Base-by-base conservation (phyloP, 2,797 vertebrate genomes). In the Ctenochaetus hawaiiensis region DNA sequence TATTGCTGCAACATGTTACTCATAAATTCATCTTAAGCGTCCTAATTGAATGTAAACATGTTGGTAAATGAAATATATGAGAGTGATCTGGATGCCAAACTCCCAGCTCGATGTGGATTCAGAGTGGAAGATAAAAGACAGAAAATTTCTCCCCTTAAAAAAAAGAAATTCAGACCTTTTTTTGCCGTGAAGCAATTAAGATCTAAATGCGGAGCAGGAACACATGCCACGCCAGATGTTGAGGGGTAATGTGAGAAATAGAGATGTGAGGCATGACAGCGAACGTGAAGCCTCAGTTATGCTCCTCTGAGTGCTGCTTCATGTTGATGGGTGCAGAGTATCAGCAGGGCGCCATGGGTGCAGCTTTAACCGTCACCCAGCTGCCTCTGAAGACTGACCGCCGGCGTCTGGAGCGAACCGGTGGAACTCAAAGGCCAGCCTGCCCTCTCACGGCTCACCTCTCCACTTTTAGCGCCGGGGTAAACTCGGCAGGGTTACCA, bases 141-240 rank as follows among this genome's bases (percentile, higher is more conserved):
- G 37, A 68, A 7, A 65, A 39, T 49, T 41, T 37, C 60, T 68
- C 57, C 30, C 34, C 6, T 34, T 7, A 30, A 34, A 34, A 12
- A 72, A 72, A 43, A 63, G 51, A 22, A 44, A 78, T 59, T 62
- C 49, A 70, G 70, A 78, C 63, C 14, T 34, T 71, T 34, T 71
- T 78, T 72, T 58, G 70, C 65, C 37, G 45, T 49, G 66, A 52
- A 16, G 70, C 78, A 70, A 83, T 89, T 85, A 78, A 73, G 80
- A 77, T 76, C 66, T 80, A 84, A 87, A 85, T 69, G 77, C 4
- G 22, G 75, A 87, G 85, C 63, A 73, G 72, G 78, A 89, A 73
- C 82, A 80, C 72, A 88, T 82, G 83, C 51, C 56, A 43, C 69
- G 26, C 73, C 83, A 84, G 86, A 75, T 88, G 87, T 76, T 87